Evolutionary conservation across 2,113 vertebrate genomes (phyloP).

Genomic region (Brienomyrus brachyistius): DNA sequence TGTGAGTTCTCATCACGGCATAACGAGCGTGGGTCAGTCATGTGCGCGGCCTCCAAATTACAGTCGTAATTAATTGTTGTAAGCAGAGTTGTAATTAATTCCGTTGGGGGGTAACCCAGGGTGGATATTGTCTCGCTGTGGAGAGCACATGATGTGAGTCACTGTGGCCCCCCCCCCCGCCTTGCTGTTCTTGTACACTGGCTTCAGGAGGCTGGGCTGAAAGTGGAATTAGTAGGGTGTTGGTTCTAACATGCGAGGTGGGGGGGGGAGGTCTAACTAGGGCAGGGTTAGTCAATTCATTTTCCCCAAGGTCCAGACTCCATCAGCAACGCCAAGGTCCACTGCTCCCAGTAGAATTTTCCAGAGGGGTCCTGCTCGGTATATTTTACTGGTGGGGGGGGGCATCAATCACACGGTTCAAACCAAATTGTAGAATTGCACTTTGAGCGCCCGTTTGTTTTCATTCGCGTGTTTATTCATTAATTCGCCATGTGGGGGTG

Average conservation of each 20-base stretch:
- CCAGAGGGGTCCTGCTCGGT: background rate
- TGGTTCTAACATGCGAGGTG: background rate
- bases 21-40: background rate
- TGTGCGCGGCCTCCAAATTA: background rate
- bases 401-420: background rate
- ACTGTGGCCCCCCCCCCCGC: background rate
- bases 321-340: background rate
- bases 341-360: background rate
- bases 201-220: background rate
- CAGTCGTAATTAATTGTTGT: background rate
- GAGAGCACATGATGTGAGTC: background rate
- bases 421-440: background rate
- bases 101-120: background rate
- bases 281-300: background rate
- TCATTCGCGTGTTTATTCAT: background rate
- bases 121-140: background rate
- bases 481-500: background rate
- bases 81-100: slow-evolving; percentile 7
- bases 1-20: background rate
- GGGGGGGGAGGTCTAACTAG: background rate
- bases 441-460: background rate
- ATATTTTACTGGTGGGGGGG: background rate
- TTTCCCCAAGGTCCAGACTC: background rate
- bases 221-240: background rate
- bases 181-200: background rate